Base-by-base conservation (phyloP, 2,888 invertebrate genomes). In the Ferrisia virgata region DNA sequence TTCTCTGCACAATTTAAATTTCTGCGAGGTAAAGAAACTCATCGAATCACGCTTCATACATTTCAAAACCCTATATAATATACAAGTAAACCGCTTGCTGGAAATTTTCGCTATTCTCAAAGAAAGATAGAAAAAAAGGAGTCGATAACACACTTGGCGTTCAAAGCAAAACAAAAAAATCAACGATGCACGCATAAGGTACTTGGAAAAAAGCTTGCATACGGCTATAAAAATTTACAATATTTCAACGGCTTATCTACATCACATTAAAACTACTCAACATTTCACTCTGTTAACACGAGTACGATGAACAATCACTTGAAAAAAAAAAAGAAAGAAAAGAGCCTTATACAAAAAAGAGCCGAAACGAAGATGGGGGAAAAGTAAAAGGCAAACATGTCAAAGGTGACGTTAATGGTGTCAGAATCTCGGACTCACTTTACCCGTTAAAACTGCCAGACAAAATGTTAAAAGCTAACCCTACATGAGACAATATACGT, bases 401-500 rank as follows among this genome's bases (percentile, higher is more conserved):
- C 72, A 72, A 72, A 72, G 72, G 31, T 31, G 72, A 72, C 31
- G 33, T 72, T 72, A 72, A 72, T 72, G 72, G 72, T 72, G 72
- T 72, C 72, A 72, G 72, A 72, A 72, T 64, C 58, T 64, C 58
- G 58, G 58, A 64, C 58, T 64, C 58, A 47, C 28, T 64, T 64
- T 64, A 64, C 58, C 58, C 58, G 58, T 64, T 64, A 64, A 64
- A 64, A 28, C 58, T 25, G 58, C 58, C 58, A 64, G 58, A 64
- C 58, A 64, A 28, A 64, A 64, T 64, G 58, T 64, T 28, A 64
- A 64, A 64, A 64, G 58, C 58, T 25, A 64, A 28, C 58, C 58
- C 58, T 64, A 64, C 58, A 64, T 64, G 28, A 64, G 58, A 64
- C 58, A 64, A 64, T 64, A n/a, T n/a, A 64, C 58, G 58, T 64